A percentile compares a stretch with the other conserved stretches of the same genome.
Conservation (phyloP, 2,888 invertebrate genomes). For the Aphidius colemani region DNA sequence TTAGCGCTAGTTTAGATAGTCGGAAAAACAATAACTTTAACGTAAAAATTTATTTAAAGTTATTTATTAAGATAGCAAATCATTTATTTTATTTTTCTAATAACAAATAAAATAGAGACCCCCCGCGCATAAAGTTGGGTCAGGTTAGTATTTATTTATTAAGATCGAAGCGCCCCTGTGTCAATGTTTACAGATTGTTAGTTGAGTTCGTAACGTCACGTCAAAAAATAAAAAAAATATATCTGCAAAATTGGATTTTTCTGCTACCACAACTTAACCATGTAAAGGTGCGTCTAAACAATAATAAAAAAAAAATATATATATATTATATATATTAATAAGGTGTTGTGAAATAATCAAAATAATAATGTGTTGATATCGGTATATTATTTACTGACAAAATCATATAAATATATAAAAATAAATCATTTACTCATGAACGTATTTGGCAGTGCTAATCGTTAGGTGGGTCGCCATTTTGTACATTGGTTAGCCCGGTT, state of each 20-base stretch:
- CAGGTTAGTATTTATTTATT: too few relatives aligned
- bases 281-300: constrained; percentile 53
- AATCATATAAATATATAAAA: constrained; percentile 20
- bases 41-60: too few relatives aligned
- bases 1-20: too few relatives aligned
- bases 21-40: too few relatives aligned
- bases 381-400: too few relatives aligned
- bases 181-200: constrained; percentile 57
- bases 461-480: constrained; percentile 59
- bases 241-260: constrained; percentile 49
- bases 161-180: constrained; percentile 43
- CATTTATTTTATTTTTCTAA: too few relatives aligned
- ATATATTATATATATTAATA: background rate
- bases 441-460: constrained; percentile 52
- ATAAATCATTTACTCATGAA: constrained; percentile 27
- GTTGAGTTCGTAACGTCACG: constrained; percentile 59
- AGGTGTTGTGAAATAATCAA: constrained; percentile 5
- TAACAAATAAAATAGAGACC: too few relatives aligned
- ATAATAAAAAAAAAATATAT: background rate
- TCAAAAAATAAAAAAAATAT: constrained; percentile 44
- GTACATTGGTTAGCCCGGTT: constrained; percentile 54
- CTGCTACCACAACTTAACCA: constrained; percentile 51
- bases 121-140: too few relatives aligned
- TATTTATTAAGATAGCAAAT: too few relatives aligned
- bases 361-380: constrained; percentile 2